These are phyloP conservation scores for Pentalonia nigronervosa DNA, from an alignment of 1,140 invertebrate species.

Conservation along the genomic window DNA sequence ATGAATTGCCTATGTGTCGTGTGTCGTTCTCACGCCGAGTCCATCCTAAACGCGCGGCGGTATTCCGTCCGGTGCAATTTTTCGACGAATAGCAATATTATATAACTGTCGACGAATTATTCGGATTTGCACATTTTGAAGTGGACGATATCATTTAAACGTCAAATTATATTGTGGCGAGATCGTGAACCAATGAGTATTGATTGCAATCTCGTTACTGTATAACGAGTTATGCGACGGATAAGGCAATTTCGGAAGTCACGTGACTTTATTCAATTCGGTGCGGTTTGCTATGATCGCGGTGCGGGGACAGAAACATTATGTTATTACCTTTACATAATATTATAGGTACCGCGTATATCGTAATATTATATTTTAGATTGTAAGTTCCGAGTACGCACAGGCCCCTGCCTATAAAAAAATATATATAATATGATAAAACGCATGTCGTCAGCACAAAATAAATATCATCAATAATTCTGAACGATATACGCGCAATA, in stretches of 20 bases:
- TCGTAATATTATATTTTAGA: not conserved
- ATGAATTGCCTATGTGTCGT: not conserved
- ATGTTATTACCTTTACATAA: not conserved
- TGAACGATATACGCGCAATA: not conserved
- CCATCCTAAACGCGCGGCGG: no score
- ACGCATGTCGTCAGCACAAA: not conserved
- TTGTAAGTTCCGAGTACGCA: not conserved
- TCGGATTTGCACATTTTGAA: not conserved
- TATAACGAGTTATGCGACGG: not conserved
- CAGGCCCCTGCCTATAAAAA: no score
- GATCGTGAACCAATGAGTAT: not conserved
- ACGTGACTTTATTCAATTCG: slow-evolving; percentile 21
- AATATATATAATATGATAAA: not conserved
- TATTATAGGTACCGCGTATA: not conserved
- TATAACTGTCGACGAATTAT: not conserved
- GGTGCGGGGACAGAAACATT: not conserved
- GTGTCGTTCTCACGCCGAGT: not conserved
- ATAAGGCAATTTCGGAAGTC: not conserved
- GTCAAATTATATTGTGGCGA: not conserved
- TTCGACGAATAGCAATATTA: not conserved
- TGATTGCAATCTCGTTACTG: not conserved
- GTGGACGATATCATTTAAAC: not conserved
- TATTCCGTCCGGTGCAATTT: not conserved
- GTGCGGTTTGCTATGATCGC: no score
- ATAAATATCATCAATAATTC: slow-evolving; percentile 39